phyloP scores from a whole-genome alignment of 2,113 vertebrate genomes.

The Odobenus rosmarus region DNA sequence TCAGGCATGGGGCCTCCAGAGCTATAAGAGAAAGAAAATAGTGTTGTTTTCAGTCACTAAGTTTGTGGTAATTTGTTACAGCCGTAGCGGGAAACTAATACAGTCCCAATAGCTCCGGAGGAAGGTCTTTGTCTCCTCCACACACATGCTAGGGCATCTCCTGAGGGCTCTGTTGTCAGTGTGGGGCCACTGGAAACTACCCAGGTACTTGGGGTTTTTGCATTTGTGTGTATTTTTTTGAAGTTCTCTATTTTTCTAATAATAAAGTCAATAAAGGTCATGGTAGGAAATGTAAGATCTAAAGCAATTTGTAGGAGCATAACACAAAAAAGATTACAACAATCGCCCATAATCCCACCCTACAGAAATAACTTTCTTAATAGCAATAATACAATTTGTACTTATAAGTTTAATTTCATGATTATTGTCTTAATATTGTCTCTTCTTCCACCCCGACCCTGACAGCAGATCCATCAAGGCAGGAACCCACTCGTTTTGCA shows the following conservation, averaged over 20 bases:
- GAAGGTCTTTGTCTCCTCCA: rapidly evolving
- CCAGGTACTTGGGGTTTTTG: background rate
- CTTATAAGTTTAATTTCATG: background rate
- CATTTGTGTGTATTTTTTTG: background rate
- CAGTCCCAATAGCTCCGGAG: rapidly evolving
- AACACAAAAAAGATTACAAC: background rate
- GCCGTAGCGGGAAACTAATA: background rate
- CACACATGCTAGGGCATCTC: rapidly evolving
- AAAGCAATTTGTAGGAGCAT: background rate
- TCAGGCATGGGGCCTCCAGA: background rate
- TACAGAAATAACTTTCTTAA: background rate
- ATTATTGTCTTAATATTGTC: background rate
- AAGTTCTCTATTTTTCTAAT: background rate
- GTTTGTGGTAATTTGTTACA: background rate
- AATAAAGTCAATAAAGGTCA: background rate
- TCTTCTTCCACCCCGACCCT: background rate
- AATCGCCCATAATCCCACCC: background rate
- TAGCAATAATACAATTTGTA: background rate
- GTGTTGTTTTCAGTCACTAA: background rate
- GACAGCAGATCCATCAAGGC: rapidly evolving
- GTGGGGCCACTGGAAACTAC: rapidly evolving
- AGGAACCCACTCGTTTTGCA: rapidly evolving
- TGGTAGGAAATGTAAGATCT: background rate
- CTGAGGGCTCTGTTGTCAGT: rapidly evolving
- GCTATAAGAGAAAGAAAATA: background rate